Conservation (phyloP, 2,113 vertebrate species). For the Phalacrocorax pelagicus region DNA sequence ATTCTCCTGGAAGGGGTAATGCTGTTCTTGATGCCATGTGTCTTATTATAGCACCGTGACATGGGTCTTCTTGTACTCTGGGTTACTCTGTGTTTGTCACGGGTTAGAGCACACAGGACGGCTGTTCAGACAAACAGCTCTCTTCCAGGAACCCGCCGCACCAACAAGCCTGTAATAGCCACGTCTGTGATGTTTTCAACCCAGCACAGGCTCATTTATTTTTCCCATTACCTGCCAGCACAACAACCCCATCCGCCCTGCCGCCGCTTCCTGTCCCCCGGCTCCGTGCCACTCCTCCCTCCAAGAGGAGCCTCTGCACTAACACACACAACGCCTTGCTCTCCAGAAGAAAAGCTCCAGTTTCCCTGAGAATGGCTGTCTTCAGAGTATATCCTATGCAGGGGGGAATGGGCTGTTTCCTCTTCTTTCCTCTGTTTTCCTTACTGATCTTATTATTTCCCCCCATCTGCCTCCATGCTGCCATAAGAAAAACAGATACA, state of each 20-base stretch:
- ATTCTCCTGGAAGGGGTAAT: background rate
- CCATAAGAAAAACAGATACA: background rate
- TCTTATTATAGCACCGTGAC: background rate
- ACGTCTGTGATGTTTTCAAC: background rate
- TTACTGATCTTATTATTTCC: background rate
- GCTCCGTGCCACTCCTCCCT: background rate
- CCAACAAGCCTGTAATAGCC: background rate
- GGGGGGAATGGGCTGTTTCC: accelerated
- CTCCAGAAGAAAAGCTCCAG: background rate
- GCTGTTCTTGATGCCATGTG: background rate
- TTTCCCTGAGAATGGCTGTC: background rate
- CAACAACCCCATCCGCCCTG: background rate
- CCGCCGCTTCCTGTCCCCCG: background rate
- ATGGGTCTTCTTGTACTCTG: background rate
- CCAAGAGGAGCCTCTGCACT: background rate
- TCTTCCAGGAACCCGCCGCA: background rate
- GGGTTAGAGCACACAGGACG: background rate
- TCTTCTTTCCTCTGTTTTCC: background rate
- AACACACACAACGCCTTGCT: background rate
- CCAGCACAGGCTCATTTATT: background rate
- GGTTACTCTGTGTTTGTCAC: background rate
- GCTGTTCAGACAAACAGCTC: conserved; percentile 31
- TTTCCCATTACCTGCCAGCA: background rate
- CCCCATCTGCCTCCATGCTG: background rate
- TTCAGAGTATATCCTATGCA: background rate